These are phyloP conservation scores for Drosophila paranaensis DNA, from an alignment of 2,888 invertebrate genomes.

Conservation along the genomic window DNA sequence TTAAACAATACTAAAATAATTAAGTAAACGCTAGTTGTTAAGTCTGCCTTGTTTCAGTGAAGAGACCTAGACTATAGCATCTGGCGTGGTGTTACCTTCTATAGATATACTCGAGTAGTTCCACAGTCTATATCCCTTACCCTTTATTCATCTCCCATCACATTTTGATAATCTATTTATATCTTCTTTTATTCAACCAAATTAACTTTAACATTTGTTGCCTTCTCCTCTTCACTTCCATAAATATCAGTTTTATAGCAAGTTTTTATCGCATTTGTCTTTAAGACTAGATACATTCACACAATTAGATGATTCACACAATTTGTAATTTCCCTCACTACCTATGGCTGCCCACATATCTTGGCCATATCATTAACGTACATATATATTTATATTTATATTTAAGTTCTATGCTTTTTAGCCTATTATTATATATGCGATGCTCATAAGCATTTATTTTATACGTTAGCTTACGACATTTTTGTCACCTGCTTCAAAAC, in stretches of 20 bases:
- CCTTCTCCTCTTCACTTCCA: too few relatives aligned
- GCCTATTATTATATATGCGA: not conserved
- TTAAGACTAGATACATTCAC: too few relatives aligned
- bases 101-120: not conserved
- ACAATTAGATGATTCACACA: not conserved
- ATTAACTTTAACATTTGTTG: not conserved
- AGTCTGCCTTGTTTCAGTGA: not conserved
- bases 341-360: not conserved
- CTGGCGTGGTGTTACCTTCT: too few relatives aligned
- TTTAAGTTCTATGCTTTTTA: not conserved
- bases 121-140: not conserved
- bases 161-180: not conserved
- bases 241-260: not conserved
- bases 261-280: not conserved
- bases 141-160: not conserved
- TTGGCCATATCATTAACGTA: not conserved
- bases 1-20: too few relatives aligned
- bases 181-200: too few relatives aligned
- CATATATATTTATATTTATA: not conserved
- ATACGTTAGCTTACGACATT: conserved; percentile 1
- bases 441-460: conserved; percentile 12
- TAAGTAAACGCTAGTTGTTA: not conserved
- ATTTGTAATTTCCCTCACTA: not conserved
- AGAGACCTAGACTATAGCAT: not conserved
- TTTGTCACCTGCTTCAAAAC: conserved; percentile 7